Evolutionary conservation across 2,113 vertebrate genomes (phyloP), one percentile per base, ranked within the genome.

Genomic region (Syngnathoides biaculeatus): DNA sequence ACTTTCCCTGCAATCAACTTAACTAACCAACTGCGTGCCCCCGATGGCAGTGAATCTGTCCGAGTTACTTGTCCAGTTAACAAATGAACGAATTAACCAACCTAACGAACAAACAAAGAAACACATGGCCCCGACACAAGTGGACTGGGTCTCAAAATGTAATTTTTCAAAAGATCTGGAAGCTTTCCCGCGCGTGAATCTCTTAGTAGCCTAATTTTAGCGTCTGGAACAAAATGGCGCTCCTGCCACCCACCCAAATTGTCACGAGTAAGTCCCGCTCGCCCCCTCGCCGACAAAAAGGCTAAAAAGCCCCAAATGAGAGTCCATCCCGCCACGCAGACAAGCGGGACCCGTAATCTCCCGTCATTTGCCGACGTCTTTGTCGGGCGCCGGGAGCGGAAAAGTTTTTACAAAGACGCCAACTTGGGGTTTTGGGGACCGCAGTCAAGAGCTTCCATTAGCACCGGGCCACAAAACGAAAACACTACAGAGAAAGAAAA

Each of bases 381-480:
- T 74, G 65, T 55, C 45, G 14, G 73, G 14, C 7, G 55, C 55
- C 17, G 26, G n/a, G n/a, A 30, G 55, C n/a, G 22, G 53, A 79
- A 80, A 74, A 64, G 77, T 81, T 81, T 61, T 65, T 69, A 56
- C 72, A 73, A 62, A 78, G 69, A 82, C 65, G 68, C 67, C 73
- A 67, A 72, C 71, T 78, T 79, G 69, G 71, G 78, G 84, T 83
- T 87, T 57, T 30, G 55, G 83, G 74, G 81, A 86, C 82, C 84
- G 72, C 58, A 76, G 82, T 88, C 83, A 84, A 80, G 72, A 75
- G 73, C 74, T 85, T 57, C 89, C 83, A 92, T 92, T 90, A 90
- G n/a, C 69, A 57, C 70, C 61, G 68, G 82, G 79, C 74, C 53
- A 86, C 81, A 84, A 82, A 80, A 80, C 67, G 78, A 82, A 88